These are phyloP conservation scores for Pecten maximus DNA, from an alignment of 2,888 invertebrate species.

Conservation along the genomic window DNA sequence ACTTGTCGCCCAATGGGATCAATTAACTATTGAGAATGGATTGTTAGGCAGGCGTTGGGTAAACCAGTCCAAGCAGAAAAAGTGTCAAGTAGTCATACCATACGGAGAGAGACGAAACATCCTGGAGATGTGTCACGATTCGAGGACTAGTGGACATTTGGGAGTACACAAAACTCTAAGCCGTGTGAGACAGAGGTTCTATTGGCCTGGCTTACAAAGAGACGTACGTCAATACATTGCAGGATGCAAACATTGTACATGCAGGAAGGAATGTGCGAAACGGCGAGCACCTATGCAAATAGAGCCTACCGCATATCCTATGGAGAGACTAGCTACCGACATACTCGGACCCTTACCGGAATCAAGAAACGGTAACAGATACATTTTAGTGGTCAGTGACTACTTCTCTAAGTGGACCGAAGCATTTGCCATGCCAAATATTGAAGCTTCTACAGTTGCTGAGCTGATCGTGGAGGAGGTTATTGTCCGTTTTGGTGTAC, in stretches of 20 bases:
- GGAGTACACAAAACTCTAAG: conserved; percentile 41
- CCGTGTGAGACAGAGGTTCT: conserved; percentile 25
- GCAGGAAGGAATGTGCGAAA: conserved; percentile 31
- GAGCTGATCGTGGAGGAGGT: conserved; percentile 34
- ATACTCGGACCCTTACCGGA: conserved; percentile 22
- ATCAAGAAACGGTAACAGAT: conserved; percentile 44
- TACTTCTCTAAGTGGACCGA: conserved; percentile 54
- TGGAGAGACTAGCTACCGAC: conserved; percentile 5
- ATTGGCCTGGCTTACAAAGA: conserved; percentile 41
- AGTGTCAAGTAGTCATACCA: conserved; percentile 36
- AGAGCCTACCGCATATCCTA: background rate
- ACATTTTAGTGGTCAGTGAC: conserved; percentile 52
- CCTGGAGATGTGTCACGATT: conserved; percentile 26
- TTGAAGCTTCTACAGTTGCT: conserved; percentile 41
- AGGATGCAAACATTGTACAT: conserved; percentile 23
- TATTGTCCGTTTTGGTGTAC: conserved; percentile 31
- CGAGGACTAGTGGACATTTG: conserved; percentile 33
- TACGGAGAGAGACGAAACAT: conserved; percentile 11
- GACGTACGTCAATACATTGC: conserved; percentile 27
- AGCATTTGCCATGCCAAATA: conserved; percentile 35
- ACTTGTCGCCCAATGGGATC: conserved; percentile 31
- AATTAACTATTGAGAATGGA: conserved; percentile 37
- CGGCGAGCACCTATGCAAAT: conserved; percentile 40
- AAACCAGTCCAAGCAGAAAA: background rate
- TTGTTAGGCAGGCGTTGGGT: conserved; percentile 24